Conservation (phyloP, 2,888 invertebrate species). For the Nineta flava region DNA sequence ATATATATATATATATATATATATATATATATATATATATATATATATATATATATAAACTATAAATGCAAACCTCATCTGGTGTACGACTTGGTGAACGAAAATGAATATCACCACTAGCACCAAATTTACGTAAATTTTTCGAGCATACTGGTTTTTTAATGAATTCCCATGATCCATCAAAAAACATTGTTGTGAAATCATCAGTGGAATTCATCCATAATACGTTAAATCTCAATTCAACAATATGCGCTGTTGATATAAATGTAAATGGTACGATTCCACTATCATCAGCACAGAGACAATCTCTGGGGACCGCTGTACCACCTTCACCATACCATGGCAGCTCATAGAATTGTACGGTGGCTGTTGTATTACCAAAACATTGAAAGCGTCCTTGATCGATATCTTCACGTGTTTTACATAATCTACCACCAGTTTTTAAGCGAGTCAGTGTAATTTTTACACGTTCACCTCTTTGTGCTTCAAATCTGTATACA, state of each 20-base stretch:
- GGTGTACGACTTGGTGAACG: slow-evolving; percentile 31
- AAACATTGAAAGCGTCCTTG: slow-evolving; percentile 54
- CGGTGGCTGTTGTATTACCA: slow-evolving; percentile 50
- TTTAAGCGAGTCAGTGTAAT: slow-evolving; percentile 56
- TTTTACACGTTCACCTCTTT: slow-evolving; percentile 63
- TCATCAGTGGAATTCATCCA: slow-evolving; percentile 77
- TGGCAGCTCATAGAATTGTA: slow-evolving; percentile 60
- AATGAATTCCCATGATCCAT: slow-evolving; percentile 69
- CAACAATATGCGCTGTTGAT: slow-evolving; percentile 59
- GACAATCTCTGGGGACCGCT: slow-evolving; percentile 59
- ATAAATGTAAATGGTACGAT: slow-evolving; percentile 56
- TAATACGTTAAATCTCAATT: slow-evolving; percentile 64
- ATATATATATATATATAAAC: no score
- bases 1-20: no score
- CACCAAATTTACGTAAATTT: slow-evolving; percentile 51
- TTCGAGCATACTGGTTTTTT: slow-evolving; percentile 51
- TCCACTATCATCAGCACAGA: slow-evolving; percentile 44
- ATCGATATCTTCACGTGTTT: slow-evolving; percentile 42
- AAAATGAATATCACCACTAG: slow-evolving; percentile 61
- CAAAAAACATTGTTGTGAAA: slow-evolving; percentile 69
- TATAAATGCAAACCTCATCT: slow-evolving; percentile 28
- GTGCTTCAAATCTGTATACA: slow-evolving; percentile 74
- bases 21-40: no score
- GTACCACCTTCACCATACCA: slow-evolving; percentile 41
- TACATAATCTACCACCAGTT: slow-evolving; percentile 34